Percentiles rank a stretch among this genome's conserved stretches.
phyloP scores from a whole-genome alignment of 1,140 invertebrate genomes.

The Rhopalosiphum maidis region DNA sequence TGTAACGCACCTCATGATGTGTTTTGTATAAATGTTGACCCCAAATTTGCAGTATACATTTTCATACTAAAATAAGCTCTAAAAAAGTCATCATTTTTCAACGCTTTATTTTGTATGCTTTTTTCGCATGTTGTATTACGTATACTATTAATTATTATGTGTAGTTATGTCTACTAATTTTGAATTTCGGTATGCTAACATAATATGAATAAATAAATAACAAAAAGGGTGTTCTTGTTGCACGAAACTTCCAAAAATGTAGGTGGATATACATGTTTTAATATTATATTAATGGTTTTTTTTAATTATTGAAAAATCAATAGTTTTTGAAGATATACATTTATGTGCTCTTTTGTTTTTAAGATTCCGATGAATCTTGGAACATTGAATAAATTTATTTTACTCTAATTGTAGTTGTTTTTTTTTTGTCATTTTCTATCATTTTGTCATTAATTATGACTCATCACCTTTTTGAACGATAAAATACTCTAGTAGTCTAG shows the following conservation, averaged over 20 bases:
- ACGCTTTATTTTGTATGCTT: background rate
- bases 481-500: background rate
- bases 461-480: background rate
- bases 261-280: background rate
- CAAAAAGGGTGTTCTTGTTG: background rate
- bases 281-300: background rate
- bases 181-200: background rate
- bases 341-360: too few relatives aligned
- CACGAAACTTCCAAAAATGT: background rate
- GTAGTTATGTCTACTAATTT: background rate
- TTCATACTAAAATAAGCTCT: background rate
- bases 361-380: too few relatives aligned
- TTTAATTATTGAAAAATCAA: background rate
- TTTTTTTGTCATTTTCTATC: background rate
- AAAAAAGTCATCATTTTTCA: background rate
- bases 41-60: background rate
- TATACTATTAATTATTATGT: background rate
- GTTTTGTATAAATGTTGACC: background rate
- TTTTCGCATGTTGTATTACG: background rate
- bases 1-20: background rate
- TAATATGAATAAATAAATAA: conserved; percentile 4
- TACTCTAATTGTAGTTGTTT: too few relatives aligned
- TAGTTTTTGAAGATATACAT: background rate
- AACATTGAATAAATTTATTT: too few relatives aligned
- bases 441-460: background rate